A percentile compares a stretch with the other conserved stretches of the same genome.
phyloP scores from a whole-genome alignment of 2,113 vertebrate species.

The Prolemur simus region DNA sequence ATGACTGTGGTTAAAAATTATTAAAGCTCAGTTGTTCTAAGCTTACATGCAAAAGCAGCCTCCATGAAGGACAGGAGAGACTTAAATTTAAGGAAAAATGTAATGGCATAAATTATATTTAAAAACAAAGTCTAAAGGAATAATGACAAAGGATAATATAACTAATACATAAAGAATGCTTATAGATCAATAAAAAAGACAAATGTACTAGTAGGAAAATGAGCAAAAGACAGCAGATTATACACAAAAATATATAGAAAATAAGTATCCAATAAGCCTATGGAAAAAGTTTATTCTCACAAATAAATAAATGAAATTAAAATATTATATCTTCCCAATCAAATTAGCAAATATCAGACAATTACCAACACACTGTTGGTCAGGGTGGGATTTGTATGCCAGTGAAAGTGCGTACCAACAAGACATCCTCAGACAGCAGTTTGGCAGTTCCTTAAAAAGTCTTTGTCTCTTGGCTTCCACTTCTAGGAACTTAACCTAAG shows the following conservation, averaged over 20 bases:
- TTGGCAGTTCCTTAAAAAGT: neutral
- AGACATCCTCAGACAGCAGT: neutral
- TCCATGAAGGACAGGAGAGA: neutral
- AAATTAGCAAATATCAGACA: neutral
- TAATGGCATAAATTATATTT: neutral
- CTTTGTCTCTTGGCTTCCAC: neutral
- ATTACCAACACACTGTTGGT: neutral
- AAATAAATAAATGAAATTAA: neutral
- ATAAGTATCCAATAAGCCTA: neutral
- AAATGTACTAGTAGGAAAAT: neutral
- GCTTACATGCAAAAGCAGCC: neutral
- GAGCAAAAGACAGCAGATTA: neutral
- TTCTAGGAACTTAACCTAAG: neutral
- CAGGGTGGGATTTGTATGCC: neutral
- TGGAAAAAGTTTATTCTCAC: neutral
- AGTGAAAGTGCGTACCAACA: accelerated
- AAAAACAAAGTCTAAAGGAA: neutral
- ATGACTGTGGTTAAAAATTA: neutral
- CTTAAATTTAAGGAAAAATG: neutral
- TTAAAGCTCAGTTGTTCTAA: neutral
- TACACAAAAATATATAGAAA: neutral
- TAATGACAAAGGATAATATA: neutral
- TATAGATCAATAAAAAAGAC: neutral
- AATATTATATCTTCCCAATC: neutral
- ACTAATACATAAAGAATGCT: neutral